phyloP scores from a whole-genome alignment of 1,140 invertebrate species.

The Heliothis virescens region DNA sequence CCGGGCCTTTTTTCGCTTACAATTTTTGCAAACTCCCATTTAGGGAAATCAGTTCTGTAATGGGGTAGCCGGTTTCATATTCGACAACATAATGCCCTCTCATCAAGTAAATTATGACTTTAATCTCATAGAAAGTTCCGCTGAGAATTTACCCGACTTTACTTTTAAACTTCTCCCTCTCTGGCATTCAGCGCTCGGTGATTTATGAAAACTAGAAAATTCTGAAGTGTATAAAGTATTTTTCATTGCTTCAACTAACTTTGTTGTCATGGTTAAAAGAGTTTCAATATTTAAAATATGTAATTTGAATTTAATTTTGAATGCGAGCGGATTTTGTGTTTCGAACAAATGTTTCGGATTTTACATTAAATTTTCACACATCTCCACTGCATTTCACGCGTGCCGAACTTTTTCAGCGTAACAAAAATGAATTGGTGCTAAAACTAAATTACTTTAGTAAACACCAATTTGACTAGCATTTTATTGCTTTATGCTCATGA shows the following conservation, averaged over 20 bases:
- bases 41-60: constrained; percentile 69
- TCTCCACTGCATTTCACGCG: constrained; percentile 11
- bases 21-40: constrained; percentile 71
- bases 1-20: constrained; percentile 62
- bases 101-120: constrained; percentile 80
- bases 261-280: constrained; percentile 76
- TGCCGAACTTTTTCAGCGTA: neutral
- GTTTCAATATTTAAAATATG: constrained; percentile 66
- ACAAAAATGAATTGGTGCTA: constrained; percentile 10
- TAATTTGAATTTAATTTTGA: constrained; percentile 31
- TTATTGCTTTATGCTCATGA: constrained; percentile 2
- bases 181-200: constrained; percentile 76
- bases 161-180: constrained; percentile 75
- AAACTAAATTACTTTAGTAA: constrained; percentile 24
- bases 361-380: constrained; percentile 3
- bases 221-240: constrained; percentile 77
- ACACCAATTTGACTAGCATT: neutral
- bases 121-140: constrained; percentile 81
- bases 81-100: constrained; percentile 77
- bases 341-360: constrained; percentile 9
- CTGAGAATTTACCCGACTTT: constrained; percentile 77
- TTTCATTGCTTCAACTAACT: constrained; percentile 75
- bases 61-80: constrained; percentile 74
- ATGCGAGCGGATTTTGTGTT: neutral
- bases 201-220: constrained; percentile 84